A percentile compares a stretch with the other conserved stretches of the same genome.
phyloP scores from a whole-genome alignment of 2,888 invertebrate species.

The Dryomyza anilis region DNA sequence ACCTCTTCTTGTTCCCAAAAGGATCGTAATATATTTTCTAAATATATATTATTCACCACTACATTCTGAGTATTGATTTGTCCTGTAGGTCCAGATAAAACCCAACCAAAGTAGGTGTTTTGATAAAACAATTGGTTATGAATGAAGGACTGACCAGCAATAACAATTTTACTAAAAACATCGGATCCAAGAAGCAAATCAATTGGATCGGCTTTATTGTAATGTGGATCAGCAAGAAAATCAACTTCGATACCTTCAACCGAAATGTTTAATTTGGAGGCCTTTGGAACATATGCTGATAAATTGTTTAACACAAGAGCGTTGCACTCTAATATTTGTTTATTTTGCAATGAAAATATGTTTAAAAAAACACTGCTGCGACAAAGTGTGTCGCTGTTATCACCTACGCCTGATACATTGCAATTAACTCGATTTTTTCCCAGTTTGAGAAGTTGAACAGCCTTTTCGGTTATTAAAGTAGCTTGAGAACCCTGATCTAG shows the following conservation, averaged over 20 bases:
- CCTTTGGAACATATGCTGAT: too few species aligned
- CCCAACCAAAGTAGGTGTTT: conserved; percentile 26
- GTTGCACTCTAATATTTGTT: too few species aligned
- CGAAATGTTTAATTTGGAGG: neutral
- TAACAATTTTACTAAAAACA: conserved; percentile 11
- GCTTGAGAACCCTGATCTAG: too few species aligned
- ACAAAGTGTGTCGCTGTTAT: too few species aligned
- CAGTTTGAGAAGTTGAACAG: too few species aligned
- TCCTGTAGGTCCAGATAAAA: conserved; percentile 19
- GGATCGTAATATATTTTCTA: conserved; percentile 8
- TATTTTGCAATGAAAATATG: too few species aligned
- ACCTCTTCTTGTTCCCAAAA: conserved; percentile 26
- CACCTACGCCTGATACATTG: too few species aligned
- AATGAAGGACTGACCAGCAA: conserved; percentile 17
- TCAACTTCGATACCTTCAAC: neutral
- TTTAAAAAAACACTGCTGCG: too few species aligned
- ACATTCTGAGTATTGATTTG: too few species aligned
- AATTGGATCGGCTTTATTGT: conserved; percentile 18
- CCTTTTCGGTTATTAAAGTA: too few species aligned
- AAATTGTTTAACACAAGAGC: too few species aligned
- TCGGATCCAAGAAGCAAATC: conserved; percentile 25
- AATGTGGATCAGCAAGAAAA: conserved; percentile 15
- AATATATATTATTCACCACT: conserved; percentile 10
- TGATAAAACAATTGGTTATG: conserved; percentile 25
- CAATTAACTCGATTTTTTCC: too few species aligned